Percentiles rank a stretch among this genome's conserved stretches.
Conservation (phyloP, 2,888 invertebrate species). For the Rotaria socialis region DNA sequence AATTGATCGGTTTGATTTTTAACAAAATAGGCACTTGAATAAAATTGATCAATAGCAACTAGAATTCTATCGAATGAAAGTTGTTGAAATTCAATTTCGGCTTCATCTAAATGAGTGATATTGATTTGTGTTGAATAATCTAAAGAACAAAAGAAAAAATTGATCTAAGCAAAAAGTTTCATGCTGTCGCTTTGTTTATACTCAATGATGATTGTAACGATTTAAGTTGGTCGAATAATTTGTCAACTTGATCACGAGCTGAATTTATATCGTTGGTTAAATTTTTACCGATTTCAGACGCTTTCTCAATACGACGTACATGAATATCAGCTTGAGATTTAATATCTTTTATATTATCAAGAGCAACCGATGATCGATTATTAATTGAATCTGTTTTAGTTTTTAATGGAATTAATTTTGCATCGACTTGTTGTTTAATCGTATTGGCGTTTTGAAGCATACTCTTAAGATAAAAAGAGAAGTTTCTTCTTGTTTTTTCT, state of each 20-base stretch:
- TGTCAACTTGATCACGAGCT: conserved; percentile 11
- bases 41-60: conserved; percentile 2
- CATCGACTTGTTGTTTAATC: conserved; percentile 28
- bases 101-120: conserved; percentile 13
- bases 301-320: conserved; percentile 22
- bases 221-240: conserved; percentile 1
- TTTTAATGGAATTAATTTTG: conserved; percentile 15
- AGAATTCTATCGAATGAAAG: background rate
- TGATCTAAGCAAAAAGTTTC: background rate
- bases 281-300: background rate
- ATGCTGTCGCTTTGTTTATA: background rate
- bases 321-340: conserved; percentile 29
- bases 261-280: conserved; percentile 24
- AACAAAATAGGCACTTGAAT: background rate
- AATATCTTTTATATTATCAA: background rate
- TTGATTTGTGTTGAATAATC: conserved; percentile 33
- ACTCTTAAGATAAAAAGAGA: background rate
- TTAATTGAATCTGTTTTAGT: background rate
- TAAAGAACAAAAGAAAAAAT: background rate
- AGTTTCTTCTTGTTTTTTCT: too few relatives aligned
- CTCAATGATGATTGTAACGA: conserved; percentile 29
- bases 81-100: conserved; percentile 31
- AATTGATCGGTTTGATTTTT: conserved; percentile 20
- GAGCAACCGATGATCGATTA: conserved; percentile 19
- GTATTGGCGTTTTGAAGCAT: background rate